These are phyloP conservation scores for Ceratina calcarata DNA, from an alignment of 1,140 invertebrate genomes.

Conservation along the genomic window DNA sequence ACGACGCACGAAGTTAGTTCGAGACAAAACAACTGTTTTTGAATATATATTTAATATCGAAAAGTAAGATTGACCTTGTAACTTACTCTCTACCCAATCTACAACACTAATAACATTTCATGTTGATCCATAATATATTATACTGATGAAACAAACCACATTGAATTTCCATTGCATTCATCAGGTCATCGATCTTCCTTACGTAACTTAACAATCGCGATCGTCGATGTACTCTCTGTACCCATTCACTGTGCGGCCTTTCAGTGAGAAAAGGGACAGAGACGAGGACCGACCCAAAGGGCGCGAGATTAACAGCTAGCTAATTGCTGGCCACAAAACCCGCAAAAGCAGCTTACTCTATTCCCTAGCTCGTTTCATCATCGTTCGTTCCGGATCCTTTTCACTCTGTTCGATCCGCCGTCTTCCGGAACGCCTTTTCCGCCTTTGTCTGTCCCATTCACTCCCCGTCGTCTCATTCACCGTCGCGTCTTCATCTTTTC, in stretches of 20 bases:
- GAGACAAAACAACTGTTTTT: no score
- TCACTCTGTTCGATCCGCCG: background rate
- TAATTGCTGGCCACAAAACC: conserved; percentile 56
- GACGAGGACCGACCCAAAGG: conserved; percentile 8
- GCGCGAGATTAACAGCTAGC: conserved; percentile 46
- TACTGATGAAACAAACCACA: background rate
- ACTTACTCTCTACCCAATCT: no score
- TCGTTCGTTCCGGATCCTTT: background rate
- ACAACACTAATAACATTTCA: no score
- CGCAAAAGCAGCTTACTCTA: conserved; percentile 10
- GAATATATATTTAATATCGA: no score
- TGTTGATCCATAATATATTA: background rate
- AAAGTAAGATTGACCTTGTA: no score
- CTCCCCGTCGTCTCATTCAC: background rate
- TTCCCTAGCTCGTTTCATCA: background rate
- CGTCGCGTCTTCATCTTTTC: conserved; percentile 6
- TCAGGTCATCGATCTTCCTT: background rate
- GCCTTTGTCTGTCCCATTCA: conserved; percentile 7
- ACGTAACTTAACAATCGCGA: background rate
- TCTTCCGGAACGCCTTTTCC: background rate
- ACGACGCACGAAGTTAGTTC: no score
- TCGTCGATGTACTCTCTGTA: background rate
- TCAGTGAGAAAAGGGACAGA: background rate
- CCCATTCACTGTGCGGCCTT: background rate
- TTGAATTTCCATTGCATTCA: background rate